Percentiles rank a stretch among this genome's conserved stretches.
Conservation (phyloP, 2,888 invertebrate species). For the Hypselothyrea guttata region DNA sequence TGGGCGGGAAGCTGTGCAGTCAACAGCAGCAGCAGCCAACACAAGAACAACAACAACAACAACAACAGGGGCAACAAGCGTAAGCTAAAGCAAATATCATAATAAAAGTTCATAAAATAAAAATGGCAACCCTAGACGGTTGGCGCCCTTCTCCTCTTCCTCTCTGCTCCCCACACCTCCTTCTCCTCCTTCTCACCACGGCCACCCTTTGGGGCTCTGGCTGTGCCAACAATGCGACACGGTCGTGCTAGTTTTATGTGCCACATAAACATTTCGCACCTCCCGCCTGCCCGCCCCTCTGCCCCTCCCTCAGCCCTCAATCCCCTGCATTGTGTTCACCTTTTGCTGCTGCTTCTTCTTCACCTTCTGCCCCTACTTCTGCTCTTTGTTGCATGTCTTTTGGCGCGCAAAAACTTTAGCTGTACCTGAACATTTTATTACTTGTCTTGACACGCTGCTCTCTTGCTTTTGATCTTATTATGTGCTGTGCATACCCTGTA, state of each 20-base stretch:
- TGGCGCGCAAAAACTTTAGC: conserved; percentile 71
- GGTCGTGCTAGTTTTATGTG: conserved; percentile 69
- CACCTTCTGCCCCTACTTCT: too few relatives aligned
- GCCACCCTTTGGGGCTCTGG: conserved; percentile 17
- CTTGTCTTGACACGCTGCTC: conserved; percentile 45
- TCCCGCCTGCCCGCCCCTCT: background rate
- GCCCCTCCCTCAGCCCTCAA: background rate
- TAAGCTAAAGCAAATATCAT: conserved; percentile 56
- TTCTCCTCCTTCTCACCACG: too few relatives aligned
- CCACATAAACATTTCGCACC: conserved; percentile 65
- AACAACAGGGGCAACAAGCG: conserved; percentile 3
- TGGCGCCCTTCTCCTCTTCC: background rate
- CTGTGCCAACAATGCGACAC: conserved; percentile 62
- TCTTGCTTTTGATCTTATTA: conserved; percentile 18
- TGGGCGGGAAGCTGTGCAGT: conserved; percentile 5
- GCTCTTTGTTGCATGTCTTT: conserved; percentile 56
- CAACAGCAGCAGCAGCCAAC: background rate
- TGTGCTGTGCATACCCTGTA: conserved; percentile 18
- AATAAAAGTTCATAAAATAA: conserved; percentile 72
- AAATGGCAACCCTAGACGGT: conserved; percentile 35
- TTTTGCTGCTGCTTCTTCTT: conserved; percentile 21
- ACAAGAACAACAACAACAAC: background rate
- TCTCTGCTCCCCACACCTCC: conserved; percentile 13
- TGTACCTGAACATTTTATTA: conserved; percentile 62
- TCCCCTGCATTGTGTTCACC: conserved; percentile 3